Base-by-base conservation (phyloP, 2,888 invertebrate species). In the Drosophila borealis region DNA sequence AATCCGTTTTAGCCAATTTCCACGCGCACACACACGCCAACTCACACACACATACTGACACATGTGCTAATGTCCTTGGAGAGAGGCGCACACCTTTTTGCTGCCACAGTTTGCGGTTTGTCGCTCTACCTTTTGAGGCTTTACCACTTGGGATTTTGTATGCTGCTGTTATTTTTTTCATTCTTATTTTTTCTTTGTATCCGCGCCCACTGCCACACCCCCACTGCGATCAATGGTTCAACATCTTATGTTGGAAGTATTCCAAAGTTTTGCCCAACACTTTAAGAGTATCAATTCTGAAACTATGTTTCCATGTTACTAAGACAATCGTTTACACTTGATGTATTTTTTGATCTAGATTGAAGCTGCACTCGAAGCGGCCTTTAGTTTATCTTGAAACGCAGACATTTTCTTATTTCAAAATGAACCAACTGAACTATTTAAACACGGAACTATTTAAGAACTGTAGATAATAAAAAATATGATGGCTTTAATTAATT, bases 1-100 rank as follows among this genome's bases (percentile, higher is more conserved):
- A 89, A 89, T 89, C 90, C 90, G 88, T 90, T 90, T 89, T 81
- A 88, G 86, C 83, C 80, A 80, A 88, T 90, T 89, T 84, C 84
- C 81, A 85, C 76, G 64, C 74, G 70, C 71, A 74, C 68, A 48
- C 63, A 45, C 57, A 59, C 34, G 49, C 61, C 49, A 37, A 56
- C 37, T 33, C 25, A 54, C 17, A 37, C 39, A n/a, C 36, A 39
- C 44, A 33, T 17, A 48, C 44, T 45, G 39, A 19, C 48, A 37
- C 42, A 59, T 73, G 74, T 78, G 81, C 79, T 84, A 74, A 84
- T 89, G 87, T 88, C 89, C 79, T 74, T 70, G 66, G 90, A 78
- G 90, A 88, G 71, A 69, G 75, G 64, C 74, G 73, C 55, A 73
- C 74, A 84, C 84, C 87, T 87, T 84, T 86, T 78, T 75, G 74